Evolutionary conservation across 2,113 vertebrate genomes (phyloP).

Genomic region (Alethe diademata): DNA sequence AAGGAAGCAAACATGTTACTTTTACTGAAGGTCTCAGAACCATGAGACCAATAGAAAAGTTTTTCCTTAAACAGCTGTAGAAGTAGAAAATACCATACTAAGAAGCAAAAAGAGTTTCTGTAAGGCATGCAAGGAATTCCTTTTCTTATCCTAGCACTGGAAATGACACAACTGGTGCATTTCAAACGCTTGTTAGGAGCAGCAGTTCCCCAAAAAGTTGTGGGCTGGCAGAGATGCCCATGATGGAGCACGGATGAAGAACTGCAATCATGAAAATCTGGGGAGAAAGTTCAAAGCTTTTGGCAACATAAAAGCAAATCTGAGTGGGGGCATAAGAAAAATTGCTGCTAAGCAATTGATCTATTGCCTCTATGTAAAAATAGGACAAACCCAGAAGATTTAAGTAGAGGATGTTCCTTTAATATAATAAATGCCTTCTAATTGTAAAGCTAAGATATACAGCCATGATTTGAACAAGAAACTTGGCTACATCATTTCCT

Average conservation of each 20-base stretch:
- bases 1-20: background rate
- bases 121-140: background rate
- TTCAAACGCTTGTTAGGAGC: background rate
- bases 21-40: background rate
- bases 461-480: background rate
- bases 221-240: background rate
- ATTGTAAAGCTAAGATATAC: background rate
- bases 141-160: background rate
- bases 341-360: background rate
- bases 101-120: background rate
- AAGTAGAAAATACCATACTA: background rate
- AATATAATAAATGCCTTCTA: background rate
- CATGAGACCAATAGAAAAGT: background rate
- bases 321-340: fast-evolving
- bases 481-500: background rate
- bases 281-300: background rate
- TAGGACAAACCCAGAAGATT: background rate
- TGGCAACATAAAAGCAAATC: background rate
- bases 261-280: background rate
- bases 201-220: background rate
- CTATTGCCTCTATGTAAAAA: background rate
- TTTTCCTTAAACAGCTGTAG: background rate
- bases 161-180: background rate
- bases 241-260: background rate
- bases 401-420: background rate